Percentiles rank a stretch among this genome's conserved stretches.
These are phyloP conservation scores for Chlorodrepanis virens DNA, from an alignment of 2,113 vertebrate species.

Conservation along the genomic window DNA sequence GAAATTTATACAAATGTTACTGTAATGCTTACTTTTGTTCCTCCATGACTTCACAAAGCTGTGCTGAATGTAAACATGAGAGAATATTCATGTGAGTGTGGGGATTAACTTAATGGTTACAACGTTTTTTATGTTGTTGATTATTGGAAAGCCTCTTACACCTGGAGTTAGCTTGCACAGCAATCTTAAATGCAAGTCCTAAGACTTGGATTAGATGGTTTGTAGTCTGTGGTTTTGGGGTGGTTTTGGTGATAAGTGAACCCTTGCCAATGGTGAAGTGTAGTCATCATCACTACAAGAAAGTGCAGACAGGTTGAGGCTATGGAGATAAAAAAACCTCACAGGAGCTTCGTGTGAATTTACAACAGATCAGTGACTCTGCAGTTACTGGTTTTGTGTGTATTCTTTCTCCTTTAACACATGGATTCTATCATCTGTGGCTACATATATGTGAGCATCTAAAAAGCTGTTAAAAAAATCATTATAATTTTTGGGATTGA, in stretches of 20 bases:
- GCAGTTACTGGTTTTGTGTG: background rate
- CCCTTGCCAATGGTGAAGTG: background rate
- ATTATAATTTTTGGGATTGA: background rate
- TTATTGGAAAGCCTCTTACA: background rate
- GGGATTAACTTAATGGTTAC: background rate
- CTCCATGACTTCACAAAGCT: background rate
- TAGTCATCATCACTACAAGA: background rate
- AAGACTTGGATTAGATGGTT: background rate
- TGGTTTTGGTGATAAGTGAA: background rate
- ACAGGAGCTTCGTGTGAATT: background rate
- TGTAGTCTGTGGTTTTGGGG: background rate
- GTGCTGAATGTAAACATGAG: background rate
- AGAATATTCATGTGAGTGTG: background rate
- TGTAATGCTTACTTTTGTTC: background rate
- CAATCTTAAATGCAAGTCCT: background rate
- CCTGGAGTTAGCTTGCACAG: background rate
- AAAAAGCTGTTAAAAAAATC: background rate
- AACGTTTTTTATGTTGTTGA: background rate
- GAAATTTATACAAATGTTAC: background rate
- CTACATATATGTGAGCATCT: background rate
- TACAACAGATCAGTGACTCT: background rate
- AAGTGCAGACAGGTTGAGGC: background rate
- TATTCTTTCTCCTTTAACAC: background rate
- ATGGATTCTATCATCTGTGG: background rate
- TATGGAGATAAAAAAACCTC: background rate